Conservation (phyloP, 2,888 invertebrate species). For the Biston stratarius region DNA sequence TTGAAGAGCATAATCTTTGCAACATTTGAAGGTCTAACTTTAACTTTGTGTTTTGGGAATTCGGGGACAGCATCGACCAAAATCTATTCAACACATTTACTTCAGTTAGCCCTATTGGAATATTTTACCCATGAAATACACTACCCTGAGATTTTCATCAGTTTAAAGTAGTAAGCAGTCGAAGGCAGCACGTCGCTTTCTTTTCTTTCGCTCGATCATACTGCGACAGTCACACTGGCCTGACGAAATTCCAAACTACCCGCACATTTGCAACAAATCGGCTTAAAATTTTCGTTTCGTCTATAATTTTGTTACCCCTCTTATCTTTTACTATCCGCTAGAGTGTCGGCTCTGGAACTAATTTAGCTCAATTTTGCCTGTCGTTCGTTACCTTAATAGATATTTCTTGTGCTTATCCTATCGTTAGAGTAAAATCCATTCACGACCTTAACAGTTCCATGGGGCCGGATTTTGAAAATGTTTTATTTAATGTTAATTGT, state of each 20-base stretch:
- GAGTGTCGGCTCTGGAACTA: slow-evolving; percentile 41
- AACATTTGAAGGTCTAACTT: slow-evolving; percentile 56
- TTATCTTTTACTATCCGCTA: slow-evolving; percentile 32
- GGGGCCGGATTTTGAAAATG: slow-evolving; percentile 43
- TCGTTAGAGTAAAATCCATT: slow-evolving; percentile 27
- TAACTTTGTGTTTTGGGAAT: slow-evolving; percentile 55
- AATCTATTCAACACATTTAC: slow-evolving; percentile 41
- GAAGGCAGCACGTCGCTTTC: slow-evolving; percentile 60
- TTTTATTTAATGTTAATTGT: slow-evolving; percentile 32
- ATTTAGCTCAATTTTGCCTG: slow-evolving; percentile 38
- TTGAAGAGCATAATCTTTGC: slow-evolving; percentile 64
- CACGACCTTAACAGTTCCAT: slow-evolving; percentile 32
- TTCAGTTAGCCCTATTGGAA: slow-evolving; percentile 23
- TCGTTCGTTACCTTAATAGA: slow-evolving; percentile 34
- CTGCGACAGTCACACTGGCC: slow-evolving; percentile 33
- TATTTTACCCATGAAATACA: slow-evolving; percentile 28
- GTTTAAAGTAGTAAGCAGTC: slow-evolving; percentile 17
- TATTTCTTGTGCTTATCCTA: slow-evolving; percentile 36
- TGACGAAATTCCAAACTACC: slow-evolving; percentile 47
- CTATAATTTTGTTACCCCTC: slow-evolving; percentile 44
- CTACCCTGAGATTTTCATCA: slow-evolving; percentile 12
- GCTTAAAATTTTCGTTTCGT: slow-evolving; percentile 52
- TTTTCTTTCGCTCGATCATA: slow-evolving; percentile 52
- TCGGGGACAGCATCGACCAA: slow-evolving; percentile 49
- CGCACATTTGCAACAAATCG: slow-evolving; percentile 48